Percentiles rank a stretch among this genome's conserved stretches.
Evolutionary conservation across 2,888 invertebrate species (phyloP).

Genomic region (Athalia rosae): DNA sequence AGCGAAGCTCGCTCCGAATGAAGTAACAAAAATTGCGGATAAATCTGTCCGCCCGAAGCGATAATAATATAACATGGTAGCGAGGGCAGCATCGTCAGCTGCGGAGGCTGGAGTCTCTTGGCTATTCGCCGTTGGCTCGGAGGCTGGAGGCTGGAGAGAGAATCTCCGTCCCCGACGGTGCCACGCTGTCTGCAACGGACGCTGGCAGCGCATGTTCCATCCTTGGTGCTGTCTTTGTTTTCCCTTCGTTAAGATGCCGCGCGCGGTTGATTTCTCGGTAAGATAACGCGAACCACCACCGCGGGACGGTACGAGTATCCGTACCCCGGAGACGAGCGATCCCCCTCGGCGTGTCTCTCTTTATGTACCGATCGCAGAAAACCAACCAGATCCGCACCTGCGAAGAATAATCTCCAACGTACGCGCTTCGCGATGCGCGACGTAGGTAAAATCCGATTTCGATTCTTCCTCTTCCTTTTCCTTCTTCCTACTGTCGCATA

Average conservation of each 20-base stretch:
- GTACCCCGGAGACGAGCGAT: conserved; percentile 36
- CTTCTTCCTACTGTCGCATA: neutral
- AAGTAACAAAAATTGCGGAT: conserved; percentile 18
- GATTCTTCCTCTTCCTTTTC: too few relatives aligned
- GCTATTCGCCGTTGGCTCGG: neutral
- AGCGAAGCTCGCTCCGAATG: neutral
- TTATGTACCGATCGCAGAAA: neutral
- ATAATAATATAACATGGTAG: conserved; percentile 12
- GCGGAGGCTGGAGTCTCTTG: too few relatives aligned
- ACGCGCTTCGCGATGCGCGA: too few relatives aligned
- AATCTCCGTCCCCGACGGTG: conserved; percentile 44
- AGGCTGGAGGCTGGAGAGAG: conserved; percentile 40
- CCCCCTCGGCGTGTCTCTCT: conserved; percentile 19
- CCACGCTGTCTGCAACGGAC: conserved; percentile 40
- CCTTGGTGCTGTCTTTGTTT: conserved; percentile 54
- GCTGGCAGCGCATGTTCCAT: conserved; percentile 44
- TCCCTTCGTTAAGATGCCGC: conserved; percentile 63
- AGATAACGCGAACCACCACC: conserved; percentile 65
- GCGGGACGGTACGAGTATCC: conserved; percentile 64
- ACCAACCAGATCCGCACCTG: conserved; percentile 63
- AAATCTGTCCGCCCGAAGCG: conserved; percentile 41
- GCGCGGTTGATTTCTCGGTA: conserved; percentile 62
- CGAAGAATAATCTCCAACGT: neutral
- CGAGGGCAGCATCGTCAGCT: neutral
- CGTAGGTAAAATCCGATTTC: too few relatives aligned